Percentiles rank a stretch among this genome's conserved stretches.
Conservation (phyloP, 2,888 invertebrate genomes). For the Leptothorax acervorum region DNA sequence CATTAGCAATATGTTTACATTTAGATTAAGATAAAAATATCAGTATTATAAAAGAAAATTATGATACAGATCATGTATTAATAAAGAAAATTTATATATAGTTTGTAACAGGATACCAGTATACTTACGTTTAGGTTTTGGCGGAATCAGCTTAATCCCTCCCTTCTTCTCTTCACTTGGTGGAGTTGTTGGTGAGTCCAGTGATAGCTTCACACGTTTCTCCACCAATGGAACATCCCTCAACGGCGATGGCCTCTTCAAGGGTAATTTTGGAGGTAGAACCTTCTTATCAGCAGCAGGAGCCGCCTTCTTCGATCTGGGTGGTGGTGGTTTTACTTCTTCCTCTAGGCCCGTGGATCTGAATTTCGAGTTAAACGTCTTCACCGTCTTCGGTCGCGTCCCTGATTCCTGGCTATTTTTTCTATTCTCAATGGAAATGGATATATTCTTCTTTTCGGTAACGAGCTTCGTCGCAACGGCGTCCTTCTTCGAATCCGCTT, state of each 20-base stretch:
- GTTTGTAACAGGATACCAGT: constrained; percentile 21
- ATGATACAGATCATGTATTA: constrained; percentile 50
- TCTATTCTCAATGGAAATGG: constrained; percentile 93
- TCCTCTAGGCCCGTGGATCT: constrained; percentile 96
- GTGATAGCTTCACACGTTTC: constrained; percentile 90
- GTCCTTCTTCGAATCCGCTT: constrained; percentile 81
- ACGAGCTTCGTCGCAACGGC: constrained; percentile 71
- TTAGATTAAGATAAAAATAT: constrained; percentile 31
- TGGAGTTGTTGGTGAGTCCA: constrained; percentile 79
- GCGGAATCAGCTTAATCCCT: constrained; percentile 94
- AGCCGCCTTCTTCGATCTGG: constrained; percentile 89
- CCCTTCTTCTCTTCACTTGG: constrained; percentile 90
- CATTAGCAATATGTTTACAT: constrained; percentile 38
- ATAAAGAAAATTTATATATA: constrained; percentile 20
- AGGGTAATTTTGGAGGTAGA: constrained; percentile 85
- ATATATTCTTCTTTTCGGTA: constrained; percentile 89
- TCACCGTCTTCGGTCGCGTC: constrained; percentile 94
- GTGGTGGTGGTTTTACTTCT: constrained; percentile 94
- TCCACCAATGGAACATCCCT: constrained; percentile 88
- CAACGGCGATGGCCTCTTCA: constrained; percentile 85
- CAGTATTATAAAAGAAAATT: constrained; percentile 55
- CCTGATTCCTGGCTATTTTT: constrained; percentile 88
- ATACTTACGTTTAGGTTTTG: constrained; percentile 97
- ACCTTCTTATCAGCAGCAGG: constrained; percentile 80
- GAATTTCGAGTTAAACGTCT: constrained; percentile 96